Base-by-base conservation (phyloP, 2,888 invertebrate genomes). In the Plagiodera versicolora region DNA sequence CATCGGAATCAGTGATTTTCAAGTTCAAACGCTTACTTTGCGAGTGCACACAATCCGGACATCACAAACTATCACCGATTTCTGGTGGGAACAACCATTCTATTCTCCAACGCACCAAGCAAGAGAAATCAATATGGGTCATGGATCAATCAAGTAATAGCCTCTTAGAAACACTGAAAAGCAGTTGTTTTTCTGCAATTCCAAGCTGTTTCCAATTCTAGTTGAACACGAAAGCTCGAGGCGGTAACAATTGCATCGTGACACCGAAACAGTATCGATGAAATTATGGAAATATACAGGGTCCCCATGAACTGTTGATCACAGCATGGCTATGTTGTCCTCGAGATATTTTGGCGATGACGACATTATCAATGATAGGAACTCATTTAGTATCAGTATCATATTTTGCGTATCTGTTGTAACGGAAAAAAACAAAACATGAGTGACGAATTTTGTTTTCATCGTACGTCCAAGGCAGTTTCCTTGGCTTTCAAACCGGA, bases 161-260 rank as follows among this genome's bases (percentile, higher is more conserved):
- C 24, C 6, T 6, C 6, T 24, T 24, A 6, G 3, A 5, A 24
- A 5, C 24, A 11, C 32, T 32, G 32, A 32, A 32, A 10, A 10
- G 11, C 9, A 10, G 32, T 32, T 8, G 9, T 32, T 32, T 32
- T 32, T 32, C 9, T 32, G 9, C 9, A 2, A 2, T 11, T 11
- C 35, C 39, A 30, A 35, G 18, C 20, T 30, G 44, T 55, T 53
- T 59, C 54, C 54, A 59, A 55, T 55, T 54, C 45, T 9, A 20
- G 49, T 30, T 56, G 44, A 60, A 49, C 60, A 60, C 60, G 60
- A 56, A 60, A 51, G 51, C 57, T 48, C 24, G 45, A 18, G 53
- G 56, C 54, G 30, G 58, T 56, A 56, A 55, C 56, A 58, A 58
- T 58, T 56, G 56, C 48, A 24, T 62, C 63, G 59, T 63, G 63